These are phyloP conservation scores for Seriola rivoliana DNA, from an alignment of 2,113 vertebrate species.

Conservation along the genomic window DNA sequence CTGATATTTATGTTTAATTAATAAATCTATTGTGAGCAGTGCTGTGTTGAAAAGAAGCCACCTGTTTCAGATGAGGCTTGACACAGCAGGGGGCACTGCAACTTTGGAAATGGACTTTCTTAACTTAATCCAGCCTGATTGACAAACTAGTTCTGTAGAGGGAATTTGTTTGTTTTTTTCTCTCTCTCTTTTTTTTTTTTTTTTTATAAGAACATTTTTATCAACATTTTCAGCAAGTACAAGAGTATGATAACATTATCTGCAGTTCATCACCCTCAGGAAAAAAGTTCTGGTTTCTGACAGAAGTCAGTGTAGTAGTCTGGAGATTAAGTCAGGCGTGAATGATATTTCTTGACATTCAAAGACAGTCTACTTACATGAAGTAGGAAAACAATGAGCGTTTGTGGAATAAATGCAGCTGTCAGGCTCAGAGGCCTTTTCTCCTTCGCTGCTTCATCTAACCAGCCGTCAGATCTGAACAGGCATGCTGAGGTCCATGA, in stretches of 20 bases:
- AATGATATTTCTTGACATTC: not conserved
- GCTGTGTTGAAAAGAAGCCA: not conserved
- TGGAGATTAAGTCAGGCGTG: not conserved
- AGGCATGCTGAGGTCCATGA: slow-evolving; percentile 1
- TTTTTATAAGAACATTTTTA: slow-evolving; percentile 1
- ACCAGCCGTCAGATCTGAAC: slow-evolving; percentile 12
- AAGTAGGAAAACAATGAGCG: not conserved
- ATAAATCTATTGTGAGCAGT: slow-evolving; percentile 9
- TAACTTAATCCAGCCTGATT: slow-evolving; percentile 6
- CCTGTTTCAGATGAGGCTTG: slow-evolving; percentile 33
- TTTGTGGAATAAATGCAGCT: not conserved
- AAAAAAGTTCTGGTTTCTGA: slow-evolving; percentile 39
- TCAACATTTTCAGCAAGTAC: slow-evolving; percentile 5
- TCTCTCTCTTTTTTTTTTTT: not conserved
- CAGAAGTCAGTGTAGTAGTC: not conserved
- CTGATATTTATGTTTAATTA: slow-evolving; percentile 1
- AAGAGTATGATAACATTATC: not conserved
- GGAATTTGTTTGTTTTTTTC: not conserved
- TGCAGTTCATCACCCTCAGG: slow-evolving; percentile 49
- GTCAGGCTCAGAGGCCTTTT: slow-evolving; percentile 18
- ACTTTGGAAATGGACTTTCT: slow-evolving; percentile 62
- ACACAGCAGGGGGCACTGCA: slow-evolving; percentile 77
- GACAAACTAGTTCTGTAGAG: slow-evolving; percentile 1
- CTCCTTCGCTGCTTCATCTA: slow-evolving; percentile 16
- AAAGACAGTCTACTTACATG: not conserved